Evolutionary conservation across 1,140 invertebrate species (phyloP), one percentile per base, ranked within the genome.

Genomic region (Scaptomyza pallida): DNA sequence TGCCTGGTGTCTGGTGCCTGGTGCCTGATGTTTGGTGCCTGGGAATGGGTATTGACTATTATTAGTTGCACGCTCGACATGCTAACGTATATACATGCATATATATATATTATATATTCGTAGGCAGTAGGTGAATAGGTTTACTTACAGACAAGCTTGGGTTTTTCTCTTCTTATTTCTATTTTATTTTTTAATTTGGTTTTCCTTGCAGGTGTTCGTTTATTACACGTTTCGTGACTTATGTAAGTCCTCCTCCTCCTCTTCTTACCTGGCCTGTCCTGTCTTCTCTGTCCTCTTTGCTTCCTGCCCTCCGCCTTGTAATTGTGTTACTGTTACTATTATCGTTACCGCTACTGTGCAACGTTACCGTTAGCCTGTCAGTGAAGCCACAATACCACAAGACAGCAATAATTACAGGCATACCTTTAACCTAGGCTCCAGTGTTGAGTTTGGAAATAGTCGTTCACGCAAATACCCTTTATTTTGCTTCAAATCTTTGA

Each of bases 41-140:
- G n/a, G 59, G 16, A 37, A 40, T 35, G 67, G 51, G 45, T 54
- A 40, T 30, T 55, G 73, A 68, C 81, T 86, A 86, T 86, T 86
- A 88, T 86, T 88, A 86, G 82, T 65, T 77, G 59, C 81, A 86
- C 81, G 81, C 81, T 86, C 64, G 70, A 68, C 73, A 78, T 81
- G 81, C 81, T 44, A 81, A 80, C 81, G 6, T 5, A 26, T 6
- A 26, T 5, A 26, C 23, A 26, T 4, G 3, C 23, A 26, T 5
- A 5, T 26, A 26, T 0, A 4, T 5, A 26, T 26, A 26, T 6
- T n/a, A n/a, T n/a, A n/a, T n/a, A n/a, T 26, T 26, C 4, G 23
- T 26, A 26, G 72, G 23, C 6, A 26, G 72, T 67, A 21, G 48
- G 13, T 52, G 30, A 30, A 12, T 35, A 41, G 44, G 26, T 12